phyloP scores from a whole-genome alignment of 2,113 vertebrate species.

The Parus major region DNA sequence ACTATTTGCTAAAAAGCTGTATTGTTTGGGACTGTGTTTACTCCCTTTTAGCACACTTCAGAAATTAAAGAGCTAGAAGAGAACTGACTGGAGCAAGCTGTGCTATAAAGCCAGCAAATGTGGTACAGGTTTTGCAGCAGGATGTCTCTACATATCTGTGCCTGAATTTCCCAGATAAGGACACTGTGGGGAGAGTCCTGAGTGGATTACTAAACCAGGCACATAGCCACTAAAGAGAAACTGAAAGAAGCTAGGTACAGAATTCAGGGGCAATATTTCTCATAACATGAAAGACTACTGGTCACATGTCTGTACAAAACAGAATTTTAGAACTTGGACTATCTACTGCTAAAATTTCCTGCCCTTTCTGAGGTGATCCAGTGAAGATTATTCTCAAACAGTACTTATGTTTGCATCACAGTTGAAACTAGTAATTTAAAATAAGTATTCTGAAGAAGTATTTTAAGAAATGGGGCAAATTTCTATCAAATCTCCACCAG shows the following conservation, averaged over 20 bases:
- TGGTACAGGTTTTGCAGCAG: background rate
- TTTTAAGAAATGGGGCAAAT: background rate
- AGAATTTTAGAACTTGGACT: background rate
- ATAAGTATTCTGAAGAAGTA: background rate
- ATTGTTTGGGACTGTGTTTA: background rate
- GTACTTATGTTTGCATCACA: conserved; percentile 1
- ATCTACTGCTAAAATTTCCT: background rate
- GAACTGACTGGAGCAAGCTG: background rate
- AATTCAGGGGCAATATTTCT: background rate
- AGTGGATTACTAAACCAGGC: background rate
- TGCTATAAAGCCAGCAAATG: background rate
- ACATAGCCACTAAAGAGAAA: background rate
- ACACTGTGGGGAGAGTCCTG: background rate
- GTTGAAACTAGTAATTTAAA: background rate
- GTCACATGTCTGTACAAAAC: background rate
- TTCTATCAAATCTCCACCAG: background rate
- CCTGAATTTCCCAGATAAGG: background rate
- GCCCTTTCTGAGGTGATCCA: background rate
- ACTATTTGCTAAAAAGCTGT: background rate
- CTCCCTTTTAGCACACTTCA: background rate
- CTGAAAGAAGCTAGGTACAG: background rate
- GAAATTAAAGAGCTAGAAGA: background rate
- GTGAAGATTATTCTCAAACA: background rate
- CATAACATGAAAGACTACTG: background rate
- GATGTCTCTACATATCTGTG: background rate